Evolutionary conservation across 2,888 invertebrate genomes (phyloP).

Genomic region (Eristalis arbustorum): DNA sequence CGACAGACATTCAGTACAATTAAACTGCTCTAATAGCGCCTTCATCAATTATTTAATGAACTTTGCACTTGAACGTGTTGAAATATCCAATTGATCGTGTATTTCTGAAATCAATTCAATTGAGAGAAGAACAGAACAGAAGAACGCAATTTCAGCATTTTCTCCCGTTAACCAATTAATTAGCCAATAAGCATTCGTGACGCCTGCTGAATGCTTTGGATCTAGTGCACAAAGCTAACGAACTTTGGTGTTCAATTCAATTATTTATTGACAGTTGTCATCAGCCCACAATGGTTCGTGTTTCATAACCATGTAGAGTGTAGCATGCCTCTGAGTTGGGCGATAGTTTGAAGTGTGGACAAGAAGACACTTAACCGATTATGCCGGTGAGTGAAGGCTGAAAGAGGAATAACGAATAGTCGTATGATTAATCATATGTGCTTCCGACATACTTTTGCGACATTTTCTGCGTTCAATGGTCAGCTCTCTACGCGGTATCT

Average conservation of each 20-base stretch:
- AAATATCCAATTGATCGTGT: not conserved
- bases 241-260: slow-evolving; percentile 15
- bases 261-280: slow-evolving; percentile 30
- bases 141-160: not conserved
- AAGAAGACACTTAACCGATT: not conserved
- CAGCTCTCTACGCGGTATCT: too few species aligned
- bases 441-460: not conserved
- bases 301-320: not conserved
- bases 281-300: not conserved
- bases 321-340: not conserved
- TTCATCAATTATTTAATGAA: too few species aligned
- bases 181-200: slow-evolving; percentile 10
- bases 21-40: too few species aligned
- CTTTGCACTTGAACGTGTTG: too few species aligned
- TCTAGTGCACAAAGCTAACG: slow-evolving; percentile 28
- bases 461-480: not conserved
- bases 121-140: not conserved
- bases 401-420: not conserved
- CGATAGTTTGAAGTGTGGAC: not conserved
- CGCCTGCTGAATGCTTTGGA: not conserved
- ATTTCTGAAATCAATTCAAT: not conserved
- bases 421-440: not conserved
- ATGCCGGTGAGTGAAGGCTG: not conserved
- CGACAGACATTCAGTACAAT: too few species aligned
- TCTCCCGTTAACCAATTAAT: not conserved